phyloP scores from a whole-genome alignment of 2,113 vertebrate genomes.

The Istiophorus platypterus region DNA sequence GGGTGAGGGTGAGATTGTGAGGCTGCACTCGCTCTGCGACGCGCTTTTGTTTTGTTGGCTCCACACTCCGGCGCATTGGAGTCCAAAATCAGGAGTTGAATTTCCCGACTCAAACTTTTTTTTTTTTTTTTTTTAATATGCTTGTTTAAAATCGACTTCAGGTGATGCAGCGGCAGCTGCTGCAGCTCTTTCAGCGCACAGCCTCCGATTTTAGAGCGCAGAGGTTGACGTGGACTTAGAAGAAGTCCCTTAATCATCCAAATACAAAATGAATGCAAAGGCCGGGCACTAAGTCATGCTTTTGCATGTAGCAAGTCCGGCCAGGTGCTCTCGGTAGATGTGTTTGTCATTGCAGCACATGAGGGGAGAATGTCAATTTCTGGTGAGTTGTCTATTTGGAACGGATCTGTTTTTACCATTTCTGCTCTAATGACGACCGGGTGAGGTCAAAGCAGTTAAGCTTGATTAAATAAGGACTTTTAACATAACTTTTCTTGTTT shows the following conservation, averaged over 20 bases:
- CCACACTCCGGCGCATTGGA: neutral
- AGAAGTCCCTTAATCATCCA: neutral
- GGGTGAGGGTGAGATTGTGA: neutral
- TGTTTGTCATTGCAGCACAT: neutral
- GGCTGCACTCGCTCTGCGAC: neutral
- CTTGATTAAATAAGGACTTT: neutral
- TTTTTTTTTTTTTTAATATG: too few relatives aligned
- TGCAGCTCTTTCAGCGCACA: neutral
- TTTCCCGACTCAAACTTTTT: neutral
- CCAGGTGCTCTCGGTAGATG: too few relatives aligned
- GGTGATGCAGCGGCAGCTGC: neutral
- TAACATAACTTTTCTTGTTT: too few relatives aligned
- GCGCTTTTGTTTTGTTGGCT: neutral
- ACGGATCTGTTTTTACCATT: too few relatives aligned
- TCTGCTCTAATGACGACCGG: neutral
- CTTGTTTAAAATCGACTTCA: neutral
- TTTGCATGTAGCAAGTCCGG: neutral
- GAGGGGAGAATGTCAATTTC: neutral
- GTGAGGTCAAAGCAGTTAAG: neutral
- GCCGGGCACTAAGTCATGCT: neutral
- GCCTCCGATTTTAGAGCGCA: neutral
- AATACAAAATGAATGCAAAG: constrained; percentile 11
- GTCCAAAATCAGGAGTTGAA: constrained; percentile 4
- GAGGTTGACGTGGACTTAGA: constrained; percentile 4
- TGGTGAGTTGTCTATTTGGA: neutral